phyloP scores from a whole-genome alignment of 2,888 invertebrate genomes.

The Apocheima hispidaria region DNA sequence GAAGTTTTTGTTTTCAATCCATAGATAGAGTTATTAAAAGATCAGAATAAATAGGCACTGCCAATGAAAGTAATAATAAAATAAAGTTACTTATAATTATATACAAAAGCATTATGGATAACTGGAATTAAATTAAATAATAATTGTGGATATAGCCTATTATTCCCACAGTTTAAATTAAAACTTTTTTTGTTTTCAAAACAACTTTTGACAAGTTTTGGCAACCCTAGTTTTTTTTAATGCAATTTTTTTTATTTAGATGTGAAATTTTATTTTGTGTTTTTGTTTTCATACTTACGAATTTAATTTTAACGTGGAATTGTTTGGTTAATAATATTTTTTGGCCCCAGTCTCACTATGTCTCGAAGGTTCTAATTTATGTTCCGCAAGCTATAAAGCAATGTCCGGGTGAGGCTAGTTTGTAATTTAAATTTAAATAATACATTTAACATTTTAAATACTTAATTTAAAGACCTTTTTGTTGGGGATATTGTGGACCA shows the following conservation, averaged over 20 bases:
- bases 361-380: not conserved
- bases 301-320: slow-evolving; percentile 3
- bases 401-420: no score
- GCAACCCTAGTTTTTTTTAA: not conserved
- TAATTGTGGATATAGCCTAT: not conserved
- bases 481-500: no score
- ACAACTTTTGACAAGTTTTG: not conserved
- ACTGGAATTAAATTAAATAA: not conserved
- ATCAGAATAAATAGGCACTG: slow-evolving; percentile 60
- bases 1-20: not conserved
- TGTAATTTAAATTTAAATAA: no score
- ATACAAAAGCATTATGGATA: slow-evolving; percentile 17
- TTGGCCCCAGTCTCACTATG: not conserved
- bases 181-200: slow-evolving; percentile 1
- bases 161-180: not conserved
- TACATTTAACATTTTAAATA: no score
- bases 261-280: not conserved
- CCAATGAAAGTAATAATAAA: slow-evolving; percentile 54
- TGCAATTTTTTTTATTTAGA: not conserved
- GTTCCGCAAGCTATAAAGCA: not conserved
- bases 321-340: not conserved
- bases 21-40: not conserved
- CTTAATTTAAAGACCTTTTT: no score
- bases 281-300: slow-evolving; percentile 1
- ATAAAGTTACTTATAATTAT: slow-evolving; percentile 25